A percentile compares a stretch with the other conserved stretches of the same genome.
These are phyloP conservation scores for Arctia plantaginis DNA, from an alignment of 2,888 invertebrate genomes.

Conservation along the genomic window DNA sequence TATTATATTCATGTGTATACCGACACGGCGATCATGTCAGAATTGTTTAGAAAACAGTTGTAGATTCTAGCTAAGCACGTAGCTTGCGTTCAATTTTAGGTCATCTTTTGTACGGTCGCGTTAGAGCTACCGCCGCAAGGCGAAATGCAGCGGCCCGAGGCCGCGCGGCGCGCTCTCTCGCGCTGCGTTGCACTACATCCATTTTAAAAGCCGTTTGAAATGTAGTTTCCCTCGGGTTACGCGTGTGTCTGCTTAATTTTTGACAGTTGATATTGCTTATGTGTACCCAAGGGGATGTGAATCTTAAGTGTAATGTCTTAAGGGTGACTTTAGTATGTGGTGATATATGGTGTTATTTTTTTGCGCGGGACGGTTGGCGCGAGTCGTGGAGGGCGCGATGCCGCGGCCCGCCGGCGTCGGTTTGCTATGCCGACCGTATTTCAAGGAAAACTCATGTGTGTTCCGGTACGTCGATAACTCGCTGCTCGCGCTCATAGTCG, in stretches of 20 bases:
- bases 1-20: slow-evolving; percentile 64
- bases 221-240: slow-evolving; percentile 81
- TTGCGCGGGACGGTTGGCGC: slow-evolving; percentile 83
- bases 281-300: slow-evolving; percentile 68
- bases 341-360: slow-evolving; percentile 75
- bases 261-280: slow-evolving; percentile 85
- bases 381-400: slow-evolving; percentile 71
- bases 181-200: slow-evolving; percentile 78
- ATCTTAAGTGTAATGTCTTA: slow-evolving; percentile 68
- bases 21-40: slow-evolving; percentile 70
- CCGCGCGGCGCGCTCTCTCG: slow-evolving; percentile 79
- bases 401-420: slow-evolving; percentile 68
- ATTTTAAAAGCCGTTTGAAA: slow-evolving; percentile 79
- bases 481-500: slow-evolving; percentile 56
- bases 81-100: slow-evolving; percentile 84
- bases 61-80: slow-evolving; percentile 66
- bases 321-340: slow-evolving; percentile 75
- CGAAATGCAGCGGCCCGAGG: slow-evolving; percentile 85
- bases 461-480: slow-evolving; percentile 67
- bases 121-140: slow-evolving; percentile 78
- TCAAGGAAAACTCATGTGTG: slow-evolving; percentile 79
- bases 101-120: slow-evolving; percentile 84
- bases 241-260: slow-evolving; percentile 85
- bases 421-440: slow-evolving; percentile 66
- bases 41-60: slow-evolving; percentile 76